A percentile compares a stretch with the other conserved stretches of the same genome.
phyloP scores from a whole-genome alignment of 2,888 invertebrate species.

The Anoplius nigerrimus region DNA sequence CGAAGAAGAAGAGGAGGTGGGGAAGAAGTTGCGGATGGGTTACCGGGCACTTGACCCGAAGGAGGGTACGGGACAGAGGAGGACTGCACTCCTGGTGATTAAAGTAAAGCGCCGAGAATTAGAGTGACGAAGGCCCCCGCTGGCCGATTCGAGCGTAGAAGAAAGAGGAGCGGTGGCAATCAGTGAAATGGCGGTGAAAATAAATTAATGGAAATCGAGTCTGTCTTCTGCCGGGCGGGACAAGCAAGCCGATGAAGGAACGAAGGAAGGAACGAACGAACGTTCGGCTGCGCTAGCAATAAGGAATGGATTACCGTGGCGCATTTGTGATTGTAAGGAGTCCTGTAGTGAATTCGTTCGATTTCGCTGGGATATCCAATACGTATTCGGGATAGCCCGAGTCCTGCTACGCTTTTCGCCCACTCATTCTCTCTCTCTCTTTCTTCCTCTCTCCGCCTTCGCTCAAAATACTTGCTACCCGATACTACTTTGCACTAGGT shows the following conservation, averaged over 20 bases:
- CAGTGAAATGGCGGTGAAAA: conserved; percentile 73
- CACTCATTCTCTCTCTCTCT: not conserved
- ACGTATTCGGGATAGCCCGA: no score
- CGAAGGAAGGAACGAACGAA: no score
- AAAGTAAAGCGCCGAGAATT: conserved; percentile 67
- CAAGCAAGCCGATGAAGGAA: conserved; percentile 51
- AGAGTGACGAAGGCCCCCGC: conserved; percentile 57
- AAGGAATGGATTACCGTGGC: conserved; percentile 64
- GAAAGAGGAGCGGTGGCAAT: conserved; percentile 61
- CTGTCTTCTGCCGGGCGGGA: conserved; percentile 55
- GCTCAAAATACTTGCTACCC: conserved; percentile 5
- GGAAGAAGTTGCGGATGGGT: conserved; percentile 45
- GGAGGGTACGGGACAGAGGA: conserved; percentile 36
- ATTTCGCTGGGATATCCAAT: no score
- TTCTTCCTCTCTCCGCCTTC: not conserved
- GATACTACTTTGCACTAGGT: not conserved
- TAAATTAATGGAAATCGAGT: conserved; percentile 73
- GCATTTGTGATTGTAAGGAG: conserved; percentile 70
- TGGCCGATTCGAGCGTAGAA: conserved; percentile 3
- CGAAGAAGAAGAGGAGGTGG: conserved; percentile 30
- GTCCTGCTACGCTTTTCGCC: no score
- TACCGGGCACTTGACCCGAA: conserved; percentile 64
- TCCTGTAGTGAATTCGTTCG: conserved; percentile 32
- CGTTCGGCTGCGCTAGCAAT: conserved; percentile 52
- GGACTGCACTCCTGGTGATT: conserved; percentile 68